These are phyloP conservation scores for Hemibagrus guttatus DNA, from an alignment of 2,797 vertebrate species.

Conservation along the genomic window DNA sequence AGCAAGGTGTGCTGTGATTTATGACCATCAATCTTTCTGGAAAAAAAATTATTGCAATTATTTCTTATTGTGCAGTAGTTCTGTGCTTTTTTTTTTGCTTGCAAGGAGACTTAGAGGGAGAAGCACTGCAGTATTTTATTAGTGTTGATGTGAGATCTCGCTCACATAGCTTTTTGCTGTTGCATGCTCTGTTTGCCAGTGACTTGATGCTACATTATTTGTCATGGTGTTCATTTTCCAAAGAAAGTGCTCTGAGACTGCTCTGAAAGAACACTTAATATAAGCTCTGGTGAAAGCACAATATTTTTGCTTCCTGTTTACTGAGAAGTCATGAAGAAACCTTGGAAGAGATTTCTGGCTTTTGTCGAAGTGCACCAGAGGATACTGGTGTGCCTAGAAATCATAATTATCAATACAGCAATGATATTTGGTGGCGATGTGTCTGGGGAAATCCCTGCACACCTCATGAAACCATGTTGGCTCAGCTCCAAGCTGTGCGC, in stretches of 20 bases:
- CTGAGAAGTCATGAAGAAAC: background rate
- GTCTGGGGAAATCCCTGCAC: conserved; percentile 17
- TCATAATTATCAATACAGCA: conserved; percentile 20
- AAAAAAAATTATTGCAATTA: conserved; percentile 54
- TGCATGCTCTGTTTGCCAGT: conserved; percentile 23
- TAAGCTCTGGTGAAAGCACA: conserved; percentile 34
- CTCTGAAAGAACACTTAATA: conserved; percentile 38
- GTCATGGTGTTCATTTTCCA: conserved; percentile 54
- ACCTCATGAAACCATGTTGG: conserved; percentile 31
- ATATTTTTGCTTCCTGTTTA: conserved; percentile 28
- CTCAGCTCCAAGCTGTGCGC: conserved; percentile 48
- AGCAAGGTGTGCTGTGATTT: conserved; percentile 48
- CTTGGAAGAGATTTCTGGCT: conserved; percentile 20
- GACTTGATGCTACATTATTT: conserved; percentile 40
- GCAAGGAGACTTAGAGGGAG: background rate
- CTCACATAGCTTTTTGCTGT: conserved; percentile 3
- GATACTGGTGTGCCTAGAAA: conserved; percentile 33
- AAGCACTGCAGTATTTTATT: conserved; percentile 30
- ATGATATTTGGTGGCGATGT: background rate
- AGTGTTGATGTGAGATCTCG: conserved; percentile 51
- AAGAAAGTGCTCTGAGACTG: conserved; percentile 11
- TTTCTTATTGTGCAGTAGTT: conserved; percentile 56
- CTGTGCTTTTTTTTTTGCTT: conserved; percentile 26
- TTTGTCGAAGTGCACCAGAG: conserved; percentile 10
- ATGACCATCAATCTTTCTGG: conserved; percentile 43